These are phyloP conservation scores for Eubucco bourcierii DNA, from an alignment of 2,113 vertebrate species.

Conservation along the genomic window DNA sequence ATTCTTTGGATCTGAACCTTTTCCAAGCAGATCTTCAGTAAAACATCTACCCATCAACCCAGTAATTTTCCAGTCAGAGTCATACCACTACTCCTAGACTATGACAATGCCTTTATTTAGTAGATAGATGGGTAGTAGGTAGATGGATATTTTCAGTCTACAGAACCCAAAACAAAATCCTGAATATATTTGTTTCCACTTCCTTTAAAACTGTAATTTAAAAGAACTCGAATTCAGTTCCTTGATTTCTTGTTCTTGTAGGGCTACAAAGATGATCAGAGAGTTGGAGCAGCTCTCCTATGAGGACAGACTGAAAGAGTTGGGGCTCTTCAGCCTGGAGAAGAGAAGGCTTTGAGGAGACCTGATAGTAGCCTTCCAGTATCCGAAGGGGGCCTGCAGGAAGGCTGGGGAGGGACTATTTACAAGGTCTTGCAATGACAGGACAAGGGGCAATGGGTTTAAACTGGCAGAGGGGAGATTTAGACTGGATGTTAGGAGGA, in stretches of 20 bases:
- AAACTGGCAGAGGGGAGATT: too few species aligned
- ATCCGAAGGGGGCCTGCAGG: too few species aligned
- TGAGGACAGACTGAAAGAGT: too few species aligned
- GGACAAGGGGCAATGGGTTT: too few species aligned
- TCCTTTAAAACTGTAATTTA: neutral
- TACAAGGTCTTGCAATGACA: too few species aligned
- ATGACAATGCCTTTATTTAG: neutral
- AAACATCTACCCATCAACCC: neutral
- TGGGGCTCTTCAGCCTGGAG: too few species aligned
- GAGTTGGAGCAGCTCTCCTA: too few species aligned
- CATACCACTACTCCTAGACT: neutral
- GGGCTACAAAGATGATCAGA: too few species aligned
- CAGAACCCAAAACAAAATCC: neutral
- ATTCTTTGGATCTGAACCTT: neutral
- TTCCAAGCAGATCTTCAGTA: neutral
- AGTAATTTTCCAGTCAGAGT: neutral
- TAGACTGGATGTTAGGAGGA: too few species aligned
- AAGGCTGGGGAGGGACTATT: too few species aligned
- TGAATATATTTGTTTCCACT: neutral
- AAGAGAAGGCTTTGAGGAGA: too few species aligned
- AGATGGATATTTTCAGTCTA: neutral
- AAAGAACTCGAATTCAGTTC: neutral
- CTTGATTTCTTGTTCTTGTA: neutral
- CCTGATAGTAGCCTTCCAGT: too few species aligned
- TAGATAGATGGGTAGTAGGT: neutral